These are phyloP conservation scores for Hapalemur alaotrensis DNA, from an alignment of 2,797 vertebrate genomes.

Conservation along the genomic window DNA sequence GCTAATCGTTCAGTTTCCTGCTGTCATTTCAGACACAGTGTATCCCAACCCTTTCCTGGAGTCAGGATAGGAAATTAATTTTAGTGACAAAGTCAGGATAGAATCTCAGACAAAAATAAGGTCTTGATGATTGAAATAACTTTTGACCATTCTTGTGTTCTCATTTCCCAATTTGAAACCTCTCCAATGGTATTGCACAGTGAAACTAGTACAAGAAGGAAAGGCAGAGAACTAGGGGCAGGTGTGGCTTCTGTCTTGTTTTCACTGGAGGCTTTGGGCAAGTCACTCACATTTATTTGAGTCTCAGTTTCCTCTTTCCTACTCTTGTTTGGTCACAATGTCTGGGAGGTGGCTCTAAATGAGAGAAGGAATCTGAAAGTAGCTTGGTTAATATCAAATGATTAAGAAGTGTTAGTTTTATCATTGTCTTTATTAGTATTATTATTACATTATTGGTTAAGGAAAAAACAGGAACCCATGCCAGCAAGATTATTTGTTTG, in stretches of 20 bases:
- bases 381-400: too few relatives aligned
- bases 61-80: neutral
- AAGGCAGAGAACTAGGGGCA: neutral
- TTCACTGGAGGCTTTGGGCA: neutral
- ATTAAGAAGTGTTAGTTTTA: neutral
- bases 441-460: neutral
- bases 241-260: accelerated
- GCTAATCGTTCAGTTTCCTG: neutral
- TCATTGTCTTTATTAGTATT: neutral
- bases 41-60: neutral
- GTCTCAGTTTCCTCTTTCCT: neutral
- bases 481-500: neutral
- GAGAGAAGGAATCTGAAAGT: neutral
- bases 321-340: neutral
- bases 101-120: neutral
- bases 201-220: accelerated
- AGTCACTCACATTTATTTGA: neutral
- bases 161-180: accelerated
- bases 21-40: neutral
- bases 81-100: neutral
- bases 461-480: neutral
- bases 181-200: accelerated
- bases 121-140: neutral
- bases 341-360: neutral
- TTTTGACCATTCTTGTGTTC: accelerated